Conservation (phyloP, 2,797 vertebrate species). For the Pseudomugil tenellus region DNA sequence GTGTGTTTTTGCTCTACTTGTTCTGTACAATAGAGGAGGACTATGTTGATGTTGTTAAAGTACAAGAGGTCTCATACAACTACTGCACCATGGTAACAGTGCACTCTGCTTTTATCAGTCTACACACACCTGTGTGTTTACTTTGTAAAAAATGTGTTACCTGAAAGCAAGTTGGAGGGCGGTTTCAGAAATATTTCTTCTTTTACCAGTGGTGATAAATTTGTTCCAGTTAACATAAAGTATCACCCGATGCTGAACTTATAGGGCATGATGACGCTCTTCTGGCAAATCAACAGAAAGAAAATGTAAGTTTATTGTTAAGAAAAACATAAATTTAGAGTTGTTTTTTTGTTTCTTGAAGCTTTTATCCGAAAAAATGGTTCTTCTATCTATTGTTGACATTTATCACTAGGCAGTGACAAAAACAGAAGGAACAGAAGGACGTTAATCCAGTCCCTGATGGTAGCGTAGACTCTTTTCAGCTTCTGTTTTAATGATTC, state of each 20-base stretch:
- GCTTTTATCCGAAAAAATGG: background rate
- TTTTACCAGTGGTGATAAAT: background rate
- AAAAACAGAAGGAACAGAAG: background rate
- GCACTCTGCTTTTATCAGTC: background rate
- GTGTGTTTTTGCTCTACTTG: slow-evolving; percentile 21
- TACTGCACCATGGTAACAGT: background rate
- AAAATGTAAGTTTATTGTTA: too few relatives aligned
- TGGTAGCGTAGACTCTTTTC: background rate
- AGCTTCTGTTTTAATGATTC: background rate
- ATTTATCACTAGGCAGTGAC: background rate
- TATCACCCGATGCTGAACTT: background rate
- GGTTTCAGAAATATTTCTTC: background rate
- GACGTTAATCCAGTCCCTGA: background rate
- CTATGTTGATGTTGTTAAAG: background rate
- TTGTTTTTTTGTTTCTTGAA: background rate
- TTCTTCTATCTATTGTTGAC: background rate
- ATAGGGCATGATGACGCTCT: background rate
- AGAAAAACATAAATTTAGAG: background rate
- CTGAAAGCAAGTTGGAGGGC: too few relatives aligned
- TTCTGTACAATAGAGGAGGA: background rate
- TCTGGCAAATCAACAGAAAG: background rate
- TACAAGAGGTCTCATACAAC: background rate
- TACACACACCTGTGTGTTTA: too few relatives aligned
- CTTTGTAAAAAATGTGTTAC: too few relatives aligned
- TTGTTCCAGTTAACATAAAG: background rate